Conservation (phyloP, 2,797 vertebrate genomes). For the Sebastolobus alascanus region DNA sequence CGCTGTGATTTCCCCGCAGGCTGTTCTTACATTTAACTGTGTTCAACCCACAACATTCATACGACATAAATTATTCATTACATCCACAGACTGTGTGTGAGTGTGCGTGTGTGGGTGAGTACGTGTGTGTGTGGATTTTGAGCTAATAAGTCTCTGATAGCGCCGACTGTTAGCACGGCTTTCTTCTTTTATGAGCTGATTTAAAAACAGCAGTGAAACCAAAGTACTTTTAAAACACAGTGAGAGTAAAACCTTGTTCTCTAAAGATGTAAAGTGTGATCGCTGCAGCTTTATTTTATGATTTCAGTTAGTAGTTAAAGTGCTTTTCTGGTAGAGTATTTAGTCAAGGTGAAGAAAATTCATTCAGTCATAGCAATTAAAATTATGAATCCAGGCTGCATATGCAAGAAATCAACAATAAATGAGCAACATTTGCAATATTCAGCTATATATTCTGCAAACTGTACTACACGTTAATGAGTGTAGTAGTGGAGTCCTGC, state of each 20-base stretch:
- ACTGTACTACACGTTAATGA: too few species aligned
- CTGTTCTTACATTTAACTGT: constrained; percentile 72
- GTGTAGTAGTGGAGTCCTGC: background rate
- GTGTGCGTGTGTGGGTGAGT: constrained; percentile 5
- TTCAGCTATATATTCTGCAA: background rate
- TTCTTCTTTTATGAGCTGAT: constrained; percentile 13
- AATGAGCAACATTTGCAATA: background rate
- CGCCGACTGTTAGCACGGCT: constrained; percentile 14
- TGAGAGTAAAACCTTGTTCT: background rate
- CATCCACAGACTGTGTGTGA: constrained; percentile 35
- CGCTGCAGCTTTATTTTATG: background rate
- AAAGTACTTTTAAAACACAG: background rate
- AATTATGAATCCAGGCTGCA: background rate
- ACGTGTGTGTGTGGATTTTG: constrained; percentile 11
- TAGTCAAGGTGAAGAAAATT: background rate
- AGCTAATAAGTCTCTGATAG: constrained; percentile 40
- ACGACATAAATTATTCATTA: constrained; percentile 75
- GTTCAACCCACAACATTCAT: constrained; percentile 74
- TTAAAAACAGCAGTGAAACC: constrained; percentile 29
- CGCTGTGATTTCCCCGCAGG: constrained; percentile 67
- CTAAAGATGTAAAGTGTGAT: background rate
- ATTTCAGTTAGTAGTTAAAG: background rate
- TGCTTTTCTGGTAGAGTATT: background rate
- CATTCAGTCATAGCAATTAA: background rate
- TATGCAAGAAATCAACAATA: background rate